Evolutionary conservation across 2,113 vertebrate genomes (phyloP).

Genomic region (Strix uralensis): DNA sequence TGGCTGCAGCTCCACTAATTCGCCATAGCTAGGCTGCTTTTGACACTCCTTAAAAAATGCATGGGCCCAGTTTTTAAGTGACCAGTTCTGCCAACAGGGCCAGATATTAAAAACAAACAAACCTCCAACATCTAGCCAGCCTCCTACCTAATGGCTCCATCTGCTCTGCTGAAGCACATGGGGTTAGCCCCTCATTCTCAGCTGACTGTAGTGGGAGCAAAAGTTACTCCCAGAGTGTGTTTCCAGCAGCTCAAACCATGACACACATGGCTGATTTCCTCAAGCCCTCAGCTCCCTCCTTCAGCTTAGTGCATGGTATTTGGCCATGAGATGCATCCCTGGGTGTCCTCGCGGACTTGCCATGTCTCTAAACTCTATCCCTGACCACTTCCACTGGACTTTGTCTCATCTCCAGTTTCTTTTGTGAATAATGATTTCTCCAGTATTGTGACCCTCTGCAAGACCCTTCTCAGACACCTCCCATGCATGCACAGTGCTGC

Average conservation of each 20-base stretch:
- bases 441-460: neutral
- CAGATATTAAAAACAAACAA: neutral
- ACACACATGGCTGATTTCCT: neutral
- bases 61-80: neutral
- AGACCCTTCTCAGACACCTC: neutral
- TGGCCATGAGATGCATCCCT: neutral
- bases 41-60: neutral
- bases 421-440: neutral
- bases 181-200: neutral
- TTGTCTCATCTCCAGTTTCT: neutral
- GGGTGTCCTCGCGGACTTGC: neutral
- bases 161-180: neutral
- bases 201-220: neutral
- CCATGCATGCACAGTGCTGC: neutral
- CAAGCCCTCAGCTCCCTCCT: neutral
- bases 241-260: neutral
- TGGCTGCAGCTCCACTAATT: neutral
- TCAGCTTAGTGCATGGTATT: neutral
- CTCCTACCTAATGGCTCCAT: neutral
- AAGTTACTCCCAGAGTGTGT: neutral
- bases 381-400: neutral
- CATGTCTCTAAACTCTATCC: neutral
- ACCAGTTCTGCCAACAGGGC: neutral
- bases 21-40: neutral
- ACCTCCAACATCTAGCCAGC: neutral